These are phyloP conservation scores for Athalia rosae DNA, from an alignment of 2,888 invertebrate genomes.

Conservation along the genomic window DNA sequence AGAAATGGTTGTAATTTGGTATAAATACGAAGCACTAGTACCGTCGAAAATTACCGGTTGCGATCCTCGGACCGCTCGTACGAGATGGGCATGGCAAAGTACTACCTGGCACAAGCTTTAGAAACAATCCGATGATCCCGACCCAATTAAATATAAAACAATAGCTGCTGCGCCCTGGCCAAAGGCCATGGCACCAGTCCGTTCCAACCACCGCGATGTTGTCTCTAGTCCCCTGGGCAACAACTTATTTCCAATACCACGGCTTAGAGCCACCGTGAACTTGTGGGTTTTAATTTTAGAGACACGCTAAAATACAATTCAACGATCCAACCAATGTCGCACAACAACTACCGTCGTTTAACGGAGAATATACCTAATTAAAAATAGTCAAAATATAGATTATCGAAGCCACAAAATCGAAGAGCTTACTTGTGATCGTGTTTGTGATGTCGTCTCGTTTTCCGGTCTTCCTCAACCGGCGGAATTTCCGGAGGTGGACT, in stretches of 20 bases:
- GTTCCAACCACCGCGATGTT: slow-evolving; percentile 50
- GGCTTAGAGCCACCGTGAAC: background rate
- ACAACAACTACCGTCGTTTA: background rate
- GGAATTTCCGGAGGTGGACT: slow-evolving; percentile 51
- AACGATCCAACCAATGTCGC: background rate
- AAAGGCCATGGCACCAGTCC: slow-evolving; percentile 66
- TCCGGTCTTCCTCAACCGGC: slow-evolving; percentile 67
- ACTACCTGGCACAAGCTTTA: slow-evolving; percentile 52
- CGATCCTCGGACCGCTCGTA: slow-evolving; percentile 63
- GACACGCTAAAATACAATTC: background rate
- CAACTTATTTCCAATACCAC: background rate
- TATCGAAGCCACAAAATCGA: background rate
- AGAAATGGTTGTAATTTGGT: background rate
- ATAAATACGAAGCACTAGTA: slow-evolving; percentile 37
- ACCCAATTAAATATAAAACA: slow-evolving; percentile 62
- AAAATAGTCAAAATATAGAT: slow-evolving; percentile 15
- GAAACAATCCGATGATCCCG: slow-evolving; percentile 54
- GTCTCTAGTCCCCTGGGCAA: background rate
- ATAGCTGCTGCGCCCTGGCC: slow-evolving; percentile 62
- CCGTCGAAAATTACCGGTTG: slow-evolving; percentile 63
- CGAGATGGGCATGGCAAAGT: slow-evolving; percentile 60
- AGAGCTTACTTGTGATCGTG: slow-evolving; percentile 69
- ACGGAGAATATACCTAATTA: too few relatives aligned
- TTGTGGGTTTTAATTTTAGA: slow-evolving; percentile 13
- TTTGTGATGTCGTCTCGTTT: slow-evolving; percentile 67